Evolutionary conservation across 2,797 vertebrate genomes (phyloP).

Genomic region (Oophaga sylvatica): DNA sequence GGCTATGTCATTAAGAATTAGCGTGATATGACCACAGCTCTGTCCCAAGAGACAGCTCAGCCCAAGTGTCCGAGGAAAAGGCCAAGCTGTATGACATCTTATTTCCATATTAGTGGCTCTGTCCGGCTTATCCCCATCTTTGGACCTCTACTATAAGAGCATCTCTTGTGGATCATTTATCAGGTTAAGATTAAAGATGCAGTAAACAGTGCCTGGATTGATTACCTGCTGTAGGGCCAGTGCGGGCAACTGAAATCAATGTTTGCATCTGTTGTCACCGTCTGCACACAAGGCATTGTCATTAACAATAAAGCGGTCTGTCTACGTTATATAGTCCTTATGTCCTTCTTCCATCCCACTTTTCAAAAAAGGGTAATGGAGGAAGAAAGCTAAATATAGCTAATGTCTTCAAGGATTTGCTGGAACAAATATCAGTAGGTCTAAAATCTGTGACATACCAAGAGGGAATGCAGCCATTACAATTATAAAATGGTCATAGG

Average conservation of each 20-base stretch:
- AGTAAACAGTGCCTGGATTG: slow-evolving; percentile 15
- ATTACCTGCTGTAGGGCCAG: slow-evolving; percentile 27
- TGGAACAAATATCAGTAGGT: neutral
- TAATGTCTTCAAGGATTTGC: neutral
- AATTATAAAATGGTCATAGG: neutral
- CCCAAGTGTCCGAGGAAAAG: slow-evolving; percentile 20
- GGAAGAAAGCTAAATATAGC: neutral
- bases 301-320: neutral
- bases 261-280: slow-evolving; percentile 37
- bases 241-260: slow-evolving; percentile 29
- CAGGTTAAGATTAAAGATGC: slow-evolving; percentile 46
- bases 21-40: slow-evolving; percentile 46
- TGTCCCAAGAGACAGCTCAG: slow-evolving; percentile 32
- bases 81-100: slow-evolving; percentile 22
- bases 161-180: slow-evolving; percentile 15
- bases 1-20: slow-evolving; percentile 55
- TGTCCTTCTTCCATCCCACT: neutral
- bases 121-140: neutral
- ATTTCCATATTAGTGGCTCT: neutral
- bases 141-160: neutral
- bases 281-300: slow-evolving; percentile 19
- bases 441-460: neutral
- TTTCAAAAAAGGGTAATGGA: neutral
- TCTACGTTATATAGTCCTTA: neutral
- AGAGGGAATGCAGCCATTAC: neutral